Evolutionary conservation across 2,113 vertebrate genomes (phyloP), one percentile per base, ranked within the genome.

Genomic region (Podilymbus podiceps): DNA sequence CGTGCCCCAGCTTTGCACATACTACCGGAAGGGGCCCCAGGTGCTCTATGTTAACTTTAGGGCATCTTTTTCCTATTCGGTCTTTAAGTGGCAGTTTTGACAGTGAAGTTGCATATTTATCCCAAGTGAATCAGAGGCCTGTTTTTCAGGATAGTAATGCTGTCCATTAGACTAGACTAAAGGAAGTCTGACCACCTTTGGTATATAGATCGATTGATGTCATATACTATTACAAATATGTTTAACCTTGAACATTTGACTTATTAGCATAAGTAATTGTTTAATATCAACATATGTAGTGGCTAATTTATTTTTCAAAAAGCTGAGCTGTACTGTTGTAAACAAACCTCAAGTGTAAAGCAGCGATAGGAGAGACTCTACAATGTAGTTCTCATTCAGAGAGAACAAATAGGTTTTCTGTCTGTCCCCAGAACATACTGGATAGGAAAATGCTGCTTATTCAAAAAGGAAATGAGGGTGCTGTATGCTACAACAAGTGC

Each of bases 171-270:
- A 47, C 35, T 30, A 85, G 58, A 52, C 17, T 50, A 17, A 28
- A 68, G 40, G 28, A 93, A 84, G 74, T 40, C 90, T 91, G 56
- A 14, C 44, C 30, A 33, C 24, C 49, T 82, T 80, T 93, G 35
- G 23, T 31, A 73, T 75, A 81, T 49, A 83, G 56, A 73, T 77
- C 35, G 86, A 49, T 83, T 88, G 79, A 87, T 75, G 12, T 79
- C 83, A 77, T 67, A 80, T 93, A 74, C 11, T 64, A 35, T 59
- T 89, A 59, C 44, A 76, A 30, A 4, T 59, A 56, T 53, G 46
- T 88, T 85, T 83, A 58, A 87, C 72, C 28, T 95, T 71, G 42
- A 95, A 62, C n/a, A 19, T 95, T 93, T 76, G 62, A 72, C 71
- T 86, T 89, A 66, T 31, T 94, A 69, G 22, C 24, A 12, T 30